These are phyloP conservation scores for Antitype chi DNA, from an alignment of 2,888 invertebrate species.

Conservation along the genomic window DNA sequence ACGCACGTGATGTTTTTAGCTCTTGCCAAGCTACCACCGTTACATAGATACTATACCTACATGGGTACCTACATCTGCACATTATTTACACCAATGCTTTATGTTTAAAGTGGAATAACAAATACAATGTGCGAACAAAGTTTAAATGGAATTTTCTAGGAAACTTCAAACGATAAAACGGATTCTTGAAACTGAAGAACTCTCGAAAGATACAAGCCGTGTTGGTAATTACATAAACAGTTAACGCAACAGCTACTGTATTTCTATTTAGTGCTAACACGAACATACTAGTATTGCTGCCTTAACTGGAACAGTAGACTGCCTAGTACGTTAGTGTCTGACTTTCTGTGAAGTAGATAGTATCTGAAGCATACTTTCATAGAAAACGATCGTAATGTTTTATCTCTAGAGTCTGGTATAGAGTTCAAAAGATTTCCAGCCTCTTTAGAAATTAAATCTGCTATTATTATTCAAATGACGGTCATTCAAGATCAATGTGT, in stretches of 20 bases:
- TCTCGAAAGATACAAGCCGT: slow-evolving; percentile 60
- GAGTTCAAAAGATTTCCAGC: not conserved
- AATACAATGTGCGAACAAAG: slow-evolving; percentile 67
- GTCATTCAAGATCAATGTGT: slow-evolving; percentile 34
- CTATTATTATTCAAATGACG: slow-evolving; percentile 32
- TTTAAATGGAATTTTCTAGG: slow-evolving; percentile 67
- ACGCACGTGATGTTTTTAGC: slow-evolving; percentile 62
- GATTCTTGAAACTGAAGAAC: slow-evolving; percentile 63
- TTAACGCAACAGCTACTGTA: slow-evolving; percentile 33
- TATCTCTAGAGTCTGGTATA: not conserved
- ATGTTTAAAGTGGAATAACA: slow-evolving; percentile 69
- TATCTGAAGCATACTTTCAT: slow-evolving; percentile 3
- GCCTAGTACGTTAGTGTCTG: not conserved
- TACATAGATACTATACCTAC: slow-evolving; percentile 57
- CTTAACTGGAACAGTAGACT: not conserved
- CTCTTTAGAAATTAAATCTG: slow-evolving; percentile 7
- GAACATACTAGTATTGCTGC: slow-evolving; percentile 1
- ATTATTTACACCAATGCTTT: slow-evolving; percentile 75
- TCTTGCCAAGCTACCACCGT: slow-evolving; percentile 70
- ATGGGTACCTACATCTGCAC: slow-evolving; percentile 26
- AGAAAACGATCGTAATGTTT: not conserved
- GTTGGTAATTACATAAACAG: slow-evolving; percentile 55
- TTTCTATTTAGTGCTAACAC: slow-evolving; percentile 28
- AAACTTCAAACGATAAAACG: slow-evolving; percentile 64
- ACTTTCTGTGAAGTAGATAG: not conserved